phyloP scores from a whole-genome alignment of 2,797 vertebrate species.

The Semotilus atromaculatus region DNA sequence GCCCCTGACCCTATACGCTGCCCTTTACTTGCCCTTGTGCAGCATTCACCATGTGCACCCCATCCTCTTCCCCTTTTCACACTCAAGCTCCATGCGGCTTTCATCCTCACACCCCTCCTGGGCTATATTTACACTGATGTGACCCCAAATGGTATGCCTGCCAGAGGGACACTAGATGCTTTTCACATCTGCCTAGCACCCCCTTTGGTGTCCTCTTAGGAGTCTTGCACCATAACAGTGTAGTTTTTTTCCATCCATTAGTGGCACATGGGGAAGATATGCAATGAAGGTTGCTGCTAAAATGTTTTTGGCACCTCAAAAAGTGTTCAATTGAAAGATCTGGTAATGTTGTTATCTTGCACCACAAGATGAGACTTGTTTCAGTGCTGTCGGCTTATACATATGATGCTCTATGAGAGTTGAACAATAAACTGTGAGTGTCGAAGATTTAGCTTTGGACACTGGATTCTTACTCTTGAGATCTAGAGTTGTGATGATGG shows the following conservation, averaged over 20 bases:
- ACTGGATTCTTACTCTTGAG: not conserved
- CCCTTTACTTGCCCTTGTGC: conserved; percentile 22
- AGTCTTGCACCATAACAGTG: not conserved
- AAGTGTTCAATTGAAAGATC: conserved; percentile 59
- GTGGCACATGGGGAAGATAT: not conserved
- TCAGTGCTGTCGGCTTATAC: not conserved
- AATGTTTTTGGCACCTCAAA: conserved; percentile 43
- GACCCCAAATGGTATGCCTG: conserved; percentile 66
- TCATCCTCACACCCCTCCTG: conserved; percentile 52
- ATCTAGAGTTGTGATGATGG: conserved; percentile 23
- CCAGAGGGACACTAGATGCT: conserved; percentile 69
- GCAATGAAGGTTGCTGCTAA: conserved; percentile 3
- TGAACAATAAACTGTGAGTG: not conserved
- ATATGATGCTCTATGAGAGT: conserved; percentile 18
- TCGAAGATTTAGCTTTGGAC: not conserved
- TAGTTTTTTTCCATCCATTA: conserved; percentile 17
- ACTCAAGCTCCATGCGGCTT: conserved; percentile 9
- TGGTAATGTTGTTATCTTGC: conserved; percentile 39
- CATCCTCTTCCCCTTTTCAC: conserved; percentile 55
- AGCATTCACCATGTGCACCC: conserved; percentile 25
- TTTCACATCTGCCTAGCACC: conserved; percentile 68
- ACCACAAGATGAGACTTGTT: conserved; percentile 1
- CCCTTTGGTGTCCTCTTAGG: conserved; percentile 43
- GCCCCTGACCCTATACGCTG: conserved; percentile 15
- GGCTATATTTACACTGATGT: conserved; percentile 71